Evolutionary conservation across 1,140 invertebrate genomes (phyloP).

Genomic region (Neodiprion pinetum): DNA sequence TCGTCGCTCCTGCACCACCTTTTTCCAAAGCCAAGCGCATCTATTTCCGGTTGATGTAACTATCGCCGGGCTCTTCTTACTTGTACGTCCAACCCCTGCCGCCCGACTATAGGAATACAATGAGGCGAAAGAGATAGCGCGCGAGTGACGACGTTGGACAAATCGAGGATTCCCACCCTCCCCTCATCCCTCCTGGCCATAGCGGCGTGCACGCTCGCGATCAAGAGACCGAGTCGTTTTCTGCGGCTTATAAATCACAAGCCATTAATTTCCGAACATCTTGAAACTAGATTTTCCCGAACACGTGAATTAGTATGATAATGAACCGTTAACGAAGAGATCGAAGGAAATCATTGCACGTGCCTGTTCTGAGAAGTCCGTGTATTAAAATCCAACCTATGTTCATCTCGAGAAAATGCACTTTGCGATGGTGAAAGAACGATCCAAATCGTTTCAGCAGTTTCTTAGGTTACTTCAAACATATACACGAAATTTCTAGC

Average conservation of each 20-base stretch:
- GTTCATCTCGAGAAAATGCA: too few relatives aligned
- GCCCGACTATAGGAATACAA: slow-evolving; percentile 4
- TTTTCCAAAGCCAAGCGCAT: slow-evolving; percentile 2
- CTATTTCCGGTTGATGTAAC: slow-evolving; percentile 7
- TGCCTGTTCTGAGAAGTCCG: not conserved
- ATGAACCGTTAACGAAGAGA: too few relatives aligned
- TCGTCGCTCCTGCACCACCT: not conserved
- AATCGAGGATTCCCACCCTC: not conserved
- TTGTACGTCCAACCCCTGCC: not conserved
- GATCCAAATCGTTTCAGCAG: too few relatives aligned
- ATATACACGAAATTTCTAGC: too few relatives aligned
- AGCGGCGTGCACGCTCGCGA: not conserved
- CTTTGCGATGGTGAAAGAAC: too few relatives aligned
- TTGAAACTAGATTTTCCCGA: too few relatives aligned
- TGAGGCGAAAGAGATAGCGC: slow-evolving; percentile 2
- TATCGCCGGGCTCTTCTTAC: not conserved
- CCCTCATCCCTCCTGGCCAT: not conserved
- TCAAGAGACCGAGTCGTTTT: too few relatives aligned
- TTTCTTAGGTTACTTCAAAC: too few relatives aligned
- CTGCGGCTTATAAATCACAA: too few relatives aligned
- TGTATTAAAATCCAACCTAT: not conserved
- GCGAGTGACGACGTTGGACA: slow-evolving; percentile 1
- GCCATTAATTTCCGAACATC: too few relatives aligned
- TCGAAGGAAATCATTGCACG: too few relatives aligned
- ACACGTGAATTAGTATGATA: too few relatives aligned